Evolutionary conservation across 1,140 invertebrate genomes (phyloP), one percentile per base, ranked within the genome.

Genomic region (Drosophila santomea): DNA sequence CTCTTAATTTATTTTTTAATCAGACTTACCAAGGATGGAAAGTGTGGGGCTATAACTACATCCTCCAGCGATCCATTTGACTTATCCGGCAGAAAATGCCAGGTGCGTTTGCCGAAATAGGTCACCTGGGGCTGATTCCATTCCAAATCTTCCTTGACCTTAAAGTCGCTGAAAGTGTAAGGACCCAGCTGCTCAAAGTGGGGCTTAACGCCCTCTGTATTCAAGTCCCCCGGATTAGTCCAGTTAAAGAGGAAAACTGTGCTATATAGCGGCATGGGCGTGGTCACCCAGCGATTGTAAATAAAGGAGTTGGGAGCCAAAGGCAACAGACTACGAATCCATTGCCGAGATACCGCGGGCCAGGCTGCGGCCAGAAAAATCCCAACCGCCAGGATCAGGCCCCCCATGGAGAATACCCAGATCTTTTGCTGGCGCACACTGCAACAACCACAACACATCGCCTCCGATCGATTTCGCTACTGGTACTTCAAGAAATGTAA

Each of bases 161-260:
- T 94, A 7, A 91, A 90, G 89, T 95, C 94, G 8, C 91, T 86
- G 63, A 93, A 95, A 1, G 94, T 93, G 63, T 95, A 95, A 0
- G 95, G 95, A 2, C 95, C 95, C 78, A 95, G 86, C 92, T 96
- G 94, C 44, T 93, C 92, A 61, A 96, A 95, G 35, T 94, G 92
- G 2, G 95, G 95, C 80, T 95, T 96, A 0, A 93, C 92, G 2
- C 69, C 69, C 11, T 74, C 47, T 36, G 93, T 90, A 3, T 92
- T 84, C 17, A 95, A 94, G 20, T 94, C 91, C 10, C 95, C 90
- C 1, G 95, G 91, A 92, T 97, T 97, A 1, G 96, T 97, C 96
- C 96, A 97, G 92, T 97, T 97, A 82, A 96, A 97, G 23, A 97
- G 93, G 91, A 95, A 95, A 66, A 97, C 93, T 50, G 95, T 94